Evolutionary conservation across 37 sponge, comb jelly and placozoan species (phyloP).

Genomic region (Haliclona indistincta): DNA sequence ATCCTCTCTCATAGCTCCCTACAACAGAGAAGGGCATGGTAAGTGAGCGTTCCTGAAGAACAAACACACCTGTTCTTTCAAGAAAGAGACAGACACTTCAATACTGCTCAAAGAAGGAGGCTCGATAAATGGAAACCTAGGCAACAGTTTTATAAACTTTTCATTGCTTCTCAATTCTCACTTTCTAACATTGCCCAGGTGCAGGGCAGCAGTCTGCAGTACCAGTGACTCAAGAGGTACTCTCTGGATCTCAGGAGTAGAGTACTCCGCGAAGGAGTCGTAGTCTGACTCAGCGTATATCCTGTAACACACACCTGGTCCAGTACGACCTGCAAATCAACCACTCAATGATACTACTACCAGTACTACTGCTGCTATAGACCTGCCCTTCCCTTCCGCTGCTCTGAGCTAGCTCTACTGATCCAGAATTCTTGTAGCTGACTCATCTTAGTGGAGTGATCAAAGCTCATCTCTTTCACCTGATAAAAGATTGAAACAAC

Average conservation of each 20-base stretch:
- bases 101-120: constrained; percentile 70
- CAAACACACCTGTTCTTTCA: constrained; percentile 71
- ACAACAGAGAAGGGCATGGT: constrained; percentile 6
- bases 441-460: constrained; percentile 81
- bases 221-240: constrained; percentile 92
- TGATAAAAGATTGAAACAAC: constrained; percentile 7
- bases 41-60: neutral
- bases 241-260: constrained; percentile 91
- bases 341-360: neutral
- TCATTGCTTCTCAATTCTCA: constrained; percentile 21
- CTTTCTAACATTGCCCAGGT: constrained; percentile 63
- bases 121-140: constrained; percentile 85
- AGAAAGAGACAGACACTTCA: constrained; percentile 61
- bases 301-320: constrained; percentile 95
- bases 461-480: constrained; percentile 98
- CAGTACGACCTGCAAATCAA: constrained; percentile 77
- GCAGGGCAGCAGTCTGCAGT: constrained; percentile 68
- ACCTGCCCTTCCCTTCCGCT: constrained; percentile 95
- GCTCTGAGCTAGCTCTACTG: constrained; percentile 96
- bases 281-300: constrained; percentile 91
- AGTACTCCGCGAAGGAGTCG: constrained; percentile 78
- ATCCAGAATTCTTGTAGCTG: constrained; percentile 97
- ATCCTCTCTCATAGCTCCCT: constrained; percentile 60
- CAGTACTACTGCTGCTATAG: neutral
- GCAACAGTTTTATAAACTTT: neutral